These are phyloP conservation scores for Campylomormyrus tamandua DNA, from an alignment of 2,113 vertebrate species.

Conservation along the genomic window DNA sequence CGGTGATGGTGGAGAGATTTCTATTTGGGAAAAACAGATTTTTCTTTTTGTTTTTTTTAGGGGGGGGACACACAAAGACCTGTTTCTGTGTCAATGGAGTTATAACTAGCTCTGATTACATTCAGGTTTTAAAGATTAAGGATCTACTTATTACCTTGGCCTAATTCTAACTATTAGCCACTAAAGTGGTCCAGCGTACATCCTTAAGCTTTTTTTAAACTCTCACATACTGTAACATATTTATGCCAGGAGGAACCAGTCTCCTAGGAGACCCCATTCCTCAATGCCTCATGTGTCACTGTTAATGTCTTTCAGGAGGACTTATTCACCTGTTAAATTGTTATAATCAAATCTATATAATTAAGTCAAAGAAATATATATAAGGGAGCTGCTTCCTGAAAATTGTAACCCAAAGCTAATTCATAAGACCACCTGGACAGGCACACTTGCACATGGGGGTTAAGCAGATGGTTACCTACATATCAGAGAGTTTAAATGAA, in stretches of 20 bases:
- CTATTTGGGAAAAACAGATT: not conserved
- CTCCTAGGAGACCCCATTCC: not conserved
- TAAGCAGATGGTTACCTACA: not conserved
- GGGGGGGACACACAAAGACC: not conserved
- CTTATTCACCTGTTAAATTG: not conserved
- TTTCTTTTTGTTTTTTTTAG: not conserved
- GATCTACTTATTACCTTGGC: not conserved
- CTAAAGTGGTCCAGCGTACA: not conserved
- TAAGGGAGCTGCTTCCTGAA: not conserved
- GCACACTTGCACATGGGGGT: not conserved
- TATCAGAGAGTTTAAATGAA: not conserved
- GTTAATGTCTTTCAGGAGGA: not conserved
- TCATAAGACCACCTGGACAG: not conserved
- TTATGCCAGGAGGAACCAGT: not conserved
- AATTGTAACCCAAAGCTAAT: not conserved
- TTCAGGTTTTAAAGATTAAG: not conserved
- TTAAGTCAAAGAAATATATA: too few species aligned
- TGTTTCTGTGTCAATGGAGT: not conserved
- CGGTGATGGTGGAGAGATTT: not conserved
- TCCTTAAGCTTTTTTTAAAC: not conserved
- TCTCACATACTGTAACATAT: not conserved
- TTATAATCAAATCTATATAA: not conserved
- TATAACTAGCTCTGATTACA: not conserved
- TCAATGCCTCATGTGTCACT: not conserved
- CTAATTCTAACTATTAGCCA: not conserved